These are phyloP conservation scores for Scalopus aquaticus DNA, from an alignment of 2,113 vertebrate genomes.

Conservation along the genomic window DNA sequence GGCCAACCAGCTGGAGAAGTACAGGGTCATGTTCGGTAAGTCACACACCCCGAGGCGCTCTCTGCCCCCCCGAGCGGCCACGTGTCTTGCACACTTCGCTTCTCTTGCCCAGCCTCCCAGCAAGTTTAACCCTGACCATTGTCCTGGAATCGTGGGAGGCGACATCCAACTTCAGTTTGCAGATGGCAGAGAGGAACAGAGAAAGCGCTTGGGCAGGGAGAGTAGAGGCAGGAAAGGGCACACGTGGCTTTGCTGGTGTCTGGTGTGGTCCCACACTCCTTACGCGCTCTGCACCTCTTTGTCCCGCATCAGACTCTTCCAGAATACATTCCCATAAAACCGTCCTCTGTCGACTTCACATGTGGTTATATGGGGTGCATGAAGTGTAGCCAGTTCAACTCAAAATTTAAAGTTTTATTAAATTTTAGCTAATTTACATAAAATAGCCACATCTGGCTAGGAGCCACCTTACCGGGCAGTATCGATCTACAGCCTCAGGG, in stretches of 20 bases:
- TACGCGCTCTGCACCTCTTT: conserved; percentile 17
- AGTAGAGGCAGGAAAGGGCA: neutral
- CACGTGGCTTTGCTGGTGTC: neutral
- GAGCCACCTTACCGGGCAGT: neutral
- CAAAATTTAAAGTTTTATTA: neutral
- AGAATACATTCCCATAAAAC: neutral
- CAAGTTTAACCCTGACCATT: neutral
- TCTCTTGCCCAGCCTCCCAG: neutral
- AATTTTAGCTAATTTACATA: neutral
- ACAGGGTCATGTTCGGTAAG: conserved; percentile 92
- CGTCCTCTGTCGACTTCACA: rapidly evolving
- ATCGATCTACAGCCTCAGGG: neutral
- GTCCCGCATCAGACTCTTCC: neutral
- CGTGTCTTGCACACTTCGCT: neutral
- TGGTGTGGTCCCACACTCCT: neutral
- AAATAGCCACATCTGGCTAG: neutral
- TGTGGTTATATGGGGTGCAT: neutral
- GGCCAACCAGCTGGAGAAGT: conserved; percentile 93
- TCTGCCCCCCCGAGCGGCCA: neutral
- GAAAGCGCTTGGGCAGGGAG: no score
- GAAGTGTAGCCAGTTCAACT: neutral
- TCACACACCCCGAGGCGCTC: conserved; percentile 21
- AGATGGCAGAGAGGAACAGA: neutral
- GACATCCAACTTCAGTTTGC: neutral
- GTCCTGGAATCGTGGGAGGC: neutral